Conservation (phyloP, 2,797 vertebrate genomes). For the Cossypha caffra region DNA sequence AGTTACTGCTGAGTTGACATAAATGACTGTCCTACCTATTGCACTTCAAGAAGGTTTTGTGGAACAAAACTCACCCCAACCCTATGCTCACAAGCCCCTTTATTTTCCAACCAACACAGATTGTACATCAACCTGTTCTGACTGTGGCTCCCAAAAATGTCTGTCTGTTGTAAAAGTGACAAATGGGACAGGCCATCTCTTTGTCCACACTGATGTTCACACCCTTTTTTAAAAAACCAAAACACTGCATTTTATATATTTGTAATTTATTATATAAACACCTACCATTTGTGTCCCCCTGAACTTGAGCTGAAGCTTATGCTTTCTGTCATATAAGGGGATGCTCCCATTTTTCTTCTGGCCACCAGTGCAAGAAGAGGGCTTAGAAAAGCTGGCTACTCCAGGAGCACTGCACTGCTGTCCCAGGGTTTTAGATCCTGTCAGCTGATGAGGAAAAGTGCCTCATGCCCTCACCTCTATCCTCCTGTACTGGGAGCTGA, state of each 20-base stretch:
- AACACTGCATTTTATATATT: background rate
- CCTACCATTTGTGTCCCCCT: background rate
- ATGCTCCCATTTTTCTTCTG: background rate
- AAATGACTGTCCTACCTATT: background rate
- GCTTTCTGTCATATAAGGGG: background rate
- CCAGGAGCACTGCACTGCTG: background rate
- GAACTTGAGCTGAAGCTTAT: background rate
- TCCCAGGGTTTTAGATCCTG: background rate
- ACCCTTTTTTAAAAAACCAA: background rate
- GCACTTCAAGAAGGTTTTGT: background rate
- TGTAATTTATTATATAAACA: background rate
- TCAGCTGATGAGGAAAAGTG: background rate
- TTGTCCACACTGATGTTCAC: fast-evolving
- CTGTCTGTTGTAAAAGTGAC: background rate
- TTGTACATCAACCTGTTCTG: background rate
- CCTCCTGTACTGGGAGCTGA: background rate
- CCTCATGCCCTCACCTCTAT: background rate
- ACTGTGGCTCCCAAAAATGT: background rate
- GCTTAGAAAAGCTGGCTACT: background rate
- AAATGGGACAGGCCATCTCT: background rate
- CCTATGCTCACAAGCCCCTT: background rate
- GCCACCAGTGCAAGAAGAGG: background rate
- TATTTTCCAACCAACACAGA: background rate
- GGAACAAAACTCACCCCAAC: background rate
- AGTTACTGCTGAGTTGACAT: background rate